Conservation (phyloP, 2,113 vertebrate species). For the Hemiprocne comata region DNA sequence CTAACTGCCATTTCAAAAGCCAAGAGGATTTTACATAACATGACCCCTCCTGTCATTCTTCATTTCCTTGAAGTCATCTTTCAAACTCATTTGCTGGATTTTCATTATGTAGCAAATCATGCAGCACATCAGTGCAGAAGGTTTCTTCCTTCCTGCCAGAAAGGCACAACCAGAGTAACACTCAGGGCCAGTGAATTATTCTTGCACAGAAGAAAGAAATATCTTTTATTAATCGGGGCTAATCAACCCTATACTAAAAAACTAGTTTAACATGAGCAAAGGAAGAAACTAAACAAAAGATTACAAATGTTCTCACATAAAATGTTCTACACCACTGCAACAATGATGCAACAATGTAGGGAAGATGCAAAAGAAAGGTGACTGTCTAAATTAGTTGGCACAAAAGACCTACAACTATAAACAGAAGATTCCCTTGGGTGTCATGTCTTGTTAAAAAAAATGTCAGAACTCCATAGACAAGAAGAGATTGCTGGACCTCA, state of each 20-base stretch:
- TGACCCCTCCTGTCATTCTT: background rate
- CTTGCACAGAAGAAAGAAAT: background rate
- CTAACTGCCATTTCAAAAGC: background rate
- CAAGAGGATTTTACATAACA: background rate
- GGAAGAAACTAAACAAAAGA: background rate
- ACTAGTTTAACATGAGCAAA: background rate
- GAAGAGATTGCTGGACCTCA: background rate
- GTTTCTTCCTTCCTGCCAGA: background rate
- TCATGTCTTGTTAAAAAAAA: background rate
- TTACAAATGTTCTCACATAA: background rate
- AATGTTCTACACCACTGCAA: background rate
- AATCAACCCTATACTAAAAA: background rate
- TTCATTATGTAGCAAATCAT: background rate
- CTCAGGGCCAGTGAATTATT: background rate
- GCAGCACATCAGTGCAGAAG: background rate
- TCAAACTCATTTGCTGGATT: background rate
- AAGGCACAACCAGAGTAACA: background rate
- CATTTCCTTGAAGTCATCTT: background rate
- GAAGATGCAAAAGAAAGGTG: background rate
- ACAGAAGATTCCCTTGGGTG: background rate
- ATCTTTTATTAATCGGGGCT: background rate
- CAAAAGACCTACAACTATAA: background rate
- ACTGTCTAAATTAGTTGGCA: background rate
- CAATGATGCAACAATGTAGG: background rate
- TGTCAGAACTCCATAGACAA: background rate